Evolutionary conservation across 2,888 invertebrate genomes (phyloP).

Genomic region (Neoascia interrupta): DNA sequence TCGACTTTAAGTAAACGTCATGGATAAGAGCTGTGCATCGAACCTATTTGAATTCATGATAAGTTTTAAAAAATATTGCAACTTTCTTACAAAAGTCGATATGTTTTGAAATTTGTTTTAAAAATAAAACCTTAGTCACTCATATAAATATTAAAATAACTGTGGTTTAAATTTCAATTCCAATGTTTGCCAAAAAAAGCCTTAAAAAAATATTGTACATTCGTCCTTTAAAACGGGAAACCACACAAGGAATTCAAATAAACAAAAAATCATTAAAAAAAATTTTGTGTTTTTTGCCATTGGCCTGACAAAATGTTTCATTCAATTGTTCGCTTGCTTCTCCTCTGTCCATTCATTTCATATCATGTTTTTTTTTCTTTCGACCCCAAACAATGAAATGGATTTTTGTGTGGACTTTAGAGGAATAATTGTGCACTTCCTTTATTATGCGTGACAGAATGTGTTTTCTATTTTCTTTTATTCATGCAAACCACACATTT

Average conservation of each 20-base stretch:
- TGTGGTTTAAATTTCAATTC: too few species aligned
- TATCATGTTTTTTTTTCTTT: neutral
- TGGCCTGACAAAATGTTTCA: conserved; percentile 31
- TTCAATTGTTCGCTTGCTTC: conserved; percentile 34
- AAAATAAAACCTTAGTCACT: too few species aligned
- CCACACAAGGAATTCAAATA: conserved; percentile 13
- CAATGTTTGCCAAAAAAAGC: too few species aligned
- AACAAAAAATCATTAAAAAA: conserved; percentile 11
- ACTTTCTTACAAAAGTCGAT: too few species aligned
- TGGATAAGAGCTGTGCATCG: conserved; percentile 85
- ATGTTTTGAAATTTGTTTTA: too few species aligned
- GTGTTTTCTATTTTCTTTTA: conserved; percentile 11
- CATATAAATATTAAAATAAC: too few species aligned
- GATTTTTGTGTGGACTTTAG: too few species aligned
- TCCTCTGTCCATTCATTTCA: conserved; percentile 1
- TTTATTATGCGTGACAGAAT: neutral
- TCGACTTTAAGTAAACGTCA: conserved; percentile 85
- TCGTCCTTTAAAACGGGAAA: neutral
- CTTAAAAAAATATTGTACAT: too few species aligned
- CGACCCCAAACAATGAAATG: conserved; percentile 7
- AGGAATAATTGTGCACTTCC: neutral
- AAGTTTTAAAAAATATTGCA: neutral
- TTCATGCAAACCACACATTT: conserved; percentile 8
- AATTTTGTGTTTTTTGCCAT: conserved; percentile 14
- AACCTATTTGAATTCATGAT: conserved; percentile 78